phyloP scores from a whole-genome alignment of 2,113 vertebrate genomes.

The Macrotus californicus region DNA sequence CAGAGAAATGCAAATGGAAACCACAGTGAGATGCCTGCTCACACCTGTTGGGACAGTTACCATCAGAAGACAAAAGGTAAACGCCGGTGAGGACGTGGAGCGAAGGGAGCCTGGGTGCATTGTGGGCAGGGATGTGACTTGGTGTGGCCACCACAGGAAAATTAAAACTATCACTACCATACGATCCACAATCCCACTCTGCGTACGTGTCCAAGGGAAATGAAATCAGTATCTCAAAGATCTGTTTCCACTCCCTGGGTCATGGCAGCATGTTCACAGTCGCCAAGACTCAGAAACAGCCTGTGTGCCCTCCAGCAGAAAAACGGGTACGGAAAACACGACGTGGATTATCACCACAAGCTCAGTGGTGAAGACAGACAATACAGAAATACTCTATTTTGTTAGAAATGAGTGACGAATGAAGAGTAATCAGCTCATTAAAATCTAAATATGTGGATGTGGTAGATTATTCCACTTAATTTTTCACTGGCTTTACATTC shows the following conservation, averaged over 20 bases:
- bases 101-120: rapidly evolving
- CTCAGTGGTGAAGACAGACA: background rate
- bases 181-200: rapidly evolving
- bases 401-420: background rate
- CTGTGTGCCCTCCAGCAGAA: background rate
- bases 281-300: rapidly evolving
- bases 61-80: background rate
- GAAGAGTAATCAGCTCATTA: background rate
- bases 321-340: rapidly evolving
- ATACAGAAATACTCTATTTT: background rate
- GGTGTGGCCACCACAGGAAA: background rate
- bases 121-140: rapidly evolving
- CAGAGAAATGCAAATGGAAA: background rate
- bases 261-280: rapidly evolving
- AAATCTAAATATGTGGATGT: too few relatives aligned
- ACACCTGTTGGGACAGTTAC: background rate
- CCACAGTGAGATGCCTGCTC: rapidly evolving
- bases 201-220: rapidly evolving
- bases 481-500: background rate
- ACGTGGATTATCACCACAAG: rapidly evolving
- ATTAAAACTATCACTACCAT: rapidly evolving
- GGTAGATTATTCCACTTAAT: background rate
- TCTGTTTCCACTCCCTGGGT: rapidly evolving
- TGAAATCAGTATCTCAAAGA: rapidly evolving
- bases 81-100: background rate